Evolutionary conservation across 2,797 vertebrate genomes (phyloP), one percentile per base, ranked within the genome.

Genomic region (Danionella dracula): DNA sequence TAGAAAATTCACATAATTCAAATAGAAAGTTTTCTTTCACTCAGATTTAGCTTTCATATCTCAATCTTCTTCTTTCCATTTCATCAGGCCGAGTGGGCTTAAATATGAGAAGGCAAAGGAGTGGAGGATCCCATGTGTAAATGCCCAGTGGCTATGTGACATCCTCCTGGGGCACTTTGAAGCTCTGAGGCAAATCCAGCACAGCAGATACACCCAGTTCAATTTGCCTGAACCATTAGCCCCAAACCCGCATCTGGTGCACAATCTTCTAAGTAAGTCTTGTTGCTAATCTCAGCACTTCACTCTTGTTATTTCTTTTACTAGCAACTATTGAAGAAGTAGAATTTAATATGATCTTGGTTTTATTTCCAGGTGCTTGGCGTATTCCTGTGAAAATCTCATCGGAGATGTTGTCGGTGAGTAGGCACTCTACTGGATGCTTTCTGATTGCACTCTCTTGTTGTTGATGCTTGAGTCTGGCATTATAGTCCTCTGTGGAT

Each of bases 81-180:
- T 31, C 53, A 66, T 48, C 76, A 99, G 97, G 77, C 88, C 93
- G 2, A 88, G 81, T 0, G 95, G 97, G 2, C 64, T 95, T 46
- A 99, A 99, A 79, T 98, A 96, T 0, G 96, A 98, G 73, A 98
- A 97, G 5, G 97, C 97, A 55, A 96, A 93, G 75, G 97, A 98
- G 80, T 98, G 97, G 97, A 85, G 94, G 82, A 95, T 98, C 78
- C 94, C 94, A 0, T 98, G 96, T 29, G 95, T 99, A 15, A 99
- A 97, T 0, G 94, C 93, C 0, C 93, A 96, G 67, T 99, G 97
- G 97, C 87, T 99, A 5, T 96, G 96, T 4, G 95, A 98, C 69
- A 91, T 99, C 46, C 85, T 99, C 15, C 87, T 98, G 49, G 96
- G 97, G 0, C 92, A 95, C 78, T 93, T 97, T 5, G 96, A 98